Percentiles rank a stretch among this genome's conserved stretches.
phyloP scores from a whole-genome alignment of 2,113 vertebrate species.

The Anhinga anhinga region DNA sequence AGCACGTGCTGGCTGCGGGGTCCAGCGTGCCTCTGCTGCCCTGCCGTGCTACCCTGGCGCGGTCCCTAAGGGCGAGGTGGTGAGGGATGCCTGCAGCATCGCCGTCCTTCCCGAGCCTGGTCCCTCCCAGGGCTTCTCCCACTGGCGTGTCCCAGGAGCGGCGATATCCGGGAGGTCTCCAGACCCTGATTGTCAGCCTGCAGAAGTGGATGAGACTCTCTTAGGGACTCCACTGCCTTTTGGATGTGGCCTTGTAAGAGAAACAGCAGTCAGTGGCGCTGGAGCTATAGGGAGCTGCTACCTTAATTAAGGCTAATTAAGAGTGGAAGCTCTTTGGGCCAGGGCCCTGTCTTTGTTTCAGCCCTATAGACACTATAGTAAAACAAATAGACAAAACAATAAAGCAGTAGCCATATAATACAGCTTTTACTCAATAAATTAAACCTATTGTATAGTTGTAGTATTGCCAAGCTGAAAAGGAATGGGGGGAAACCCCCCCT shows the following conservation, averaged over 20 bases:
- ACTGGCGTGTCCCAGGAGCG: accelerated
- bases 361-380: not conserved
- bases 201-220: not conserved
- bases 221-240: not conserved
- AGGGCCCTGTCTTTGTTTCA: not conserved
- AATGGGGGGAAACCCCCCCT: accelerated
- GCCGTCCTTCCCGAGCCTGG: not conserved
- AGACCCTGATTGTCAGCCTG: not conserved
- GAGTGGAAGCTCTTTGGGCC: not conserved
- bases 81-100: not conserved
- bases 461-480: not conserved
- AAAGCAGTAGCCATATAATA: not conserved
- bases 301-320: not conserved
- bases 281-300: not conserved
- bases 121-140: not conserved
- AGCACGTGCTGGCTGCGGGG: accelerated
- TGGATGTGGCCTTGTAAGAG: not conserved
- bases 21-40: not conserved
- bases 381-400: not conserved
- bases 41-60: not conserved
- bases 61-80: not conserved
- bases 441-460: not conserved
- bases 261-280: not conserved
- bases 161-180: not conserved
- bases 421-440: not conserved